These are phyloP conservation scores for Orthosia incerta DNA, from an alignment of 2,888 invertebrate genomes.

Conservation along the genomic window DNA sequence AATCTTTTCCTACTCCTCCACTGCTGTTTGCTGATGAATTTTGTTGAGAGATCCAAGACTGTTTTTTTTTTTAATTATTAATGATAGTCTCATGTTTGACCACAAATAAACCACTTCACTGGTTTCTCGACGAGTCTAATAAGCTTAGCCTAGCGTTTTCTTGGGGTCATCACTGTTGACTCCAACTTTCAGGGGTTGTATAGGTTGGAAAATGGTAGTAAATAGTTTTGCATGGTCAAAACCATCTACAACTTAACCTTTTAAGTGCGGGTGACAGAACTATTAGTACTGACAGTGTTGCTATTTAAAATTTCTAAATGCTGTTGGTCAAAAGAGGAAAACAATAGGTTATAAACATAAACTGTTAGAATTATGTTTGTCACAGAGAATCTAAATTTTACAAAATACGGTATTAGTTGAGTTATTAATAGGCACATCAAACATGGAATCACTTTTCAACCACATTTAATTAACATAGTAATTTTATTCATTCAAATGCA, in stretches of 20 bases:
- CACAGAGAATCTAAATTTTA: neutral
- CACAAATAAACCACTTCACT: too few relatives aligned
- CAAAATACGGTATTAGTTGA: neutral
- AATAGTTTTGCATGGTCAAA: too few relatives aligned
- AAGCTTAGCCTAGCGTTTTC: too few relatives aligned
- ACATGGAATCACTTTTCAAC: neutral
- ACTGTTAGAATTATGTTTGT: neutral
- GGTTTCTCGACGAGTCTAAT: too few relatives aligned
- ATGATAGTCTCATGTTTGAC: too few relatives aligned
- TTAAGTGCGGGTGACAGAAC: too few relatives aligned
- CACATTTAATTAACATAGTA: neutral
- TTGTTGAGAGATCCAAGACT: neutral
- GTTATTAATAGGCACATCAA: neutral
- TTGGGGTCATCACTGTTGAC: too few relatives aligned
- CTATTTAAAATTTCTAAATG: neutral
- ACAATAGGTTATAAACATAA: too few relatives aligned
- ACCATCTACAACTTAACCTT: too few relatives aligned
- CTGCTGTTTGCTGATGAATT: neutral
- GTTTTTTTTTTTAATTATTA: neutral
- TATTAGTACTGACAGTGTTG: too few relatives aligned
- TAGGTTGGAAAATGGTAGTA: too few relatives aligned
- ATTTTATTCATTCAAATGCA: conserved; percentile 23
- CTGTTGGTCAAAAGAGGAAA: neutral
- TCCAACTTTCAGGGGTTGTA: too few relatives aligned
- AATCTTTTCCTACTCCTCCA: neutral